A percentile compares a stretch with the other conserved stretches of the same genome.
These are phyloP conservation scores for Sminthurinus aureus DNA, from an alignment of 2,888 invertebrate genomes.

Conservation along the genomic window DNA sequence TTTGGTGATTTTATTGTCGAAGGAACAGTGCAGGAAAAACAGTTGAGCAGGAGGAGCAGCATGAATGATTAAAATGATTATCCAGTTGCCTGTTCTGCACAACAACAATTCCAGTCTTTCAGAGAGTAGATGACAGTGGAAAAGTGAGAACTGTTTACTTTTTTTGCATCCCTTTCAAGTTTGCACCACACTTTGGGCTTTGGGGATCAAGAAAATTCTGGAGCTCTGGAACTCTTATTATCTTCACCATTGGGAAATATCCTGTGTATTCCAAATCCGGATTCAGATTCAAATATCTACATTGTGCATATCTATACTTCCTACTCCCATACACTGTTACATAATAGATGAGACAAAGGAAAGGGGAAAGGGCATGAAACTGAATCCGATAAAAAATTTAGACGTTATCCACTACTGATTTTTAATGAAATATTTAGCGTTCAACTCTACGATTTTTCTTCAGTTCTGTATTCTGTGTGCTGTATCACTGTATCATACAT, in stretches of 20 bases:
- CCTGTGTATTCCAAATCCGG: neutral
- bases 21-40: neutral
- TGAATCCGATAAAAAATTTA: constrained; percentile 9
- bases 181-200: too few relatives aligned
- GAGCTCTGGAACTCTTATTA: neutral
- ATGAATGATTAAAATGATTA: constrained; percentile 19
- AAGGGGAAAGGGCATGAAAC: neutral
- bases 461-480: too few relatives aligned
- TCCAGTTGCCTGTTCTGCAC: neutral
- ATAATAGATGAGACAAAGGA: too few relatives aligned
- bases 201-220: too few relatives aligned
- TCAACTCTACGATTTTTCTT: neutral
- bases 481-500: too few relatives aligned
- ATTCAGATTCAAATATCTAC: neutral
- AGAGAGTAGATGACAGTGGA: neutral
- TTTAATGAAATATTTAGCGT: constrained; percentile 11
- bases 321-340: too few relatives aligned
- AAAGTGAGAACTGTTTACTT: too few relatives aligned
- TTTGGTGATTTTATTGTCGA: too few relatives aligned
- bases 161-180: too few relatives aligned
- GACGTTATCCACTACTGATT: neutral
- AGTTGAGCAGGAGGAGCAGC: neutral
- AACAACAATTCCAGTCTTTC: neutral
- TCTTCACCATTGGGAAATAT: constrained; percentile 7
- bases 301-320: neutral